Evolutionary conservation across 2,888 invertebrate species (phyloP).

Genomic region (Scaptomyza flava): DNA sequence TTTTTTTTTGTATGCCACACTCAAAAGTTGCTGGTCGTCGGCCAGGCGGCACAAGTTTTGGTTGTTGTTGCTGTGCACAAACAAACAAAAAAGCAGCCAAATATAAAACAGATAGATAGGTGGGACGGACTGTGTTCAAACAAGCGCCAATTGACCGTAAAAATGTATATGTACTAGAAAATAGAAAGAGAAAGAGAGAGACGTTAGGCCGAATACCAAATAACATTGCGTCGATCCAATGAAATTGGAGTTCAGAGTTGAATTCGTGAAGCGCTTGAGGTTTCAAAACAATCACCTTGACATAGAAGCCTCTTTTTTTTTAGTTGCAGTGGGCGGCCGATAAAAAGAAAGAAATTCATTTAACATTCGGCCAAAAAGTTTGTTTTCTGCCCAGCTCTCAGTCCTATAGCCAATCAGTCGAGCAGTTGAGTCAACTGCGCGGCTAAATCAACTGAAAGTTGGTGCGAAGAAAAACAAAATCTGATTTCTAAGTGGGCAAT

Average conservation of each 20-base stretch:
- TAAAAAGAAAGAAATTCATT: constrained; percentile 46
- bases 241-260: constrained; percentile 15
- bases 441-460: constrained; percentile 76
- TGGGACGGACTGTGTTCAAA: constrained; percentile 45
- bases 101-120: not conserved
- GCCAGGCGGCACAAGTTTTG: constrained; percentile 60
- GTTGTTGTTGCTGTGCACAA: constrained; percentile 47
- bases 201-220: constrained; percentile 41
- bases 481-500: constrained; percentile 54
- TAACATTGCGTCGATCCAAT: not conserved
- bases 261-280: constrained; percentile 68
- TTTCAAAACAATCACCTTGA: constrained; percentile 78
- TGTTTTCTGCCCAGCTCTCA: constrained; percentile 40
- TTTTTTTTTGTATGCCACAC: constrained; percentile 39
- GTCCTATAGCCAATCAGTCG: constrained; percentile 57
- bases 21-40: constrained; percentile 69
- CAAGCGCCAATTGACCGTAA: constrained; percentile 79
- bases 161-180: constrained; percentile 59
- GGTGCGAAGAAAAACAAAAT: constrained; percentile 79
- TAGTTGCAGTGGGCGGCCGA: not conserved
- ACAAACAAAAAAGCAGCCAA: constrained; percentile 44
- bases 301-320: constrained; percentile 40
- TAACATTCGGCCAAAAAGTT: constrained; percentile 42
- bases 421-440: constrained; percentile 57
- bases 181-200: not conserved